Evolutionary conservation across 2,888 invertebrate species (phyloP).

Genomic region (Agrotis segetum): DNA sequence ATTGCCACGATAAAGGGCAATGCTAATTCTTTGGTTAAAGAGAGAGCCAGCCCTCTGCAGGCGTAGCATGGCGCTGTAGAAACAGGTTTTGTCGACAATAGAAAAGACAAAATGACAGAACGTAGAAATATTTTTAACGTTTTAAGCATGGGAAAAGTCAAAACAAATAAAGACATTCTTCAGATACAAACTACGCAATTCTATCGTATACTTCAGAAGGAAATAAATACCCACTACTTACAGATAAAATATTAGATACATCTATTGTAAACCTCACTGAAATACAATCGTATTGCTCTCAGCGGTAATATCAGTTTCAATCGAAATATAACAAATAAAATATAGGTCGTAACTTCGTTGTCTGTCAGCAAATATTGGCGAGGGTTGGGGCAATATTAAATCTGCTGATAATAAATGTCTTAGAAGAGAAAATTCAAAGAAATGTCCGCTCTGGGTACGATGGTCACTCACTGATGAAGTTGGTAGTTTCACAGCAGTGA

Average conservation of each 20-base stretch:
- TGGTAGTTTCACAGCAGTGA: too few relatives aligned
- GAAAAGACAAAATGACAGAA: too few relatives aligned
- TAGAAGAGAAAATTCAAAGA: neutral
- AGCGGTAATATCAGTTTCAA: slow-evolving; percentile 28
- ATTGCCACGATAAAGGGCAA: too few relatives aligned
- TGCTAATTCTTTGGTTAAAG: too few relatives aligned
- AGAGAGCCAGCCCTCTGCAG: too few relatives aligned
- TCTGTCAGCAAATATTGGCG: slow-evolving; percentile 29
- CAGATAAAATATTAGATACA: slow-evolving; percentile 15
- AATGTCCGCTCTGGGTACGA: neutral
- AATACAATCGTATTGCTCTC: slow-evolving; percentile 41
- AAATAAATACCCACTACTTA: slow-evolving; percentile 12
- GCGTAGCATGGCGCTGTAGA: too few relatives aligned
- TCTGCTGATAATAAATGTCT: slow-evolving; percentile 6
- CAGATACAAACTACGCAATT: slow-evolving; percentile 3
- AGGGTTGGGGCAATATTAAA: slow-evolving; percentile 12
- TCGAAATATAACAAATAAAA: slow-evolving; percentile 39
- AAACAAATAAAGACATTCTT: too few relatives aligned
- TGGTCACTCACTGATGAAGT: too few relatives aligned
- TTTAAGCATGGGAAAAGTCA: too few relatives aligned
- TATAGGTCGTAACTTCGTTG: slow-evolving; percentile 30
- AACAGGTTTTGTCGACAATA: too few relatives aligned
- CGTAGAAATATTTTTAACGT: too few relatives aligned
- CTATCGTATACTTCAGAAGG: neutral
- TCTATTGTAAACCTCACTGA: slow-evolving; percentile 7